phyloP scores from a whole-genome alignment of 2,113 vertebrate genomes.

The Dendrocopos noguchii region DNA sequence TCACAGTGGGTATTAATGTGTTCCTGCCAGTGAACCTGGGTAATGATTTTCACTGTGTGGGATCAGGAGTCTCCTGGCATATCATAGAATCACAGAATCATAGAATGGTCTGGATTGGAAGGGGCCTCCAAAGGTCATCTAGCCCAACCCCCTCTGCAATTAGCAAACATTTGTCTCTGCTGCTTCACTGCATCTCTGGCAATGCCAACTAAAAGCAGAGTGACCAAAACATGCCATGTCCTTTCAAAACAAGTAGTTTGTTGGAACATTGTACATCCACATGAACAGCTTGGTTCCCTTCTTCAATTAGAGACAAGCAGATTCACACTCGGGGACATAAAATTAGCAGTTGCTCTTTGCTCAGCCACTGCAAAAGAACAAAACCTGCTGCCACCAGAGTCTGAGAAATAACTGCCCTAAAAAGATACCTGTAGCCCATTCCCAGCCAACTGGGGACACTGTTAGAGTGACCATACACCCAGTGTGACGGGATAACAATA shows the following conservation, averaged over 20 bases:
- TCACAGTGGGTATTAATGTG: rapidly evolving
- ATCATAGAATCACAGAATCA: neutral
- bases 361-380: neutral
- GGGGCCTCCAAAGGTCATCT: too few relatives aligned
- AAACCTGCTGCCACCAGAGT: neutral
- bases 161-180: neutral
- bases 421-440: neutral
- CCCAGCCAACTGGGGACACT: neutral
- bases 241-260: neutral
- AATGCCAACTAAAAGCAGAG: neutral
- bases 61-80: neutral
- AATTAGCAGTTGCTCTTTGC: neutral
- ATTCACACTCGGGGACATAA: neutral
- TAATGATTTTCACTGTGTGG: rapidly evolving
- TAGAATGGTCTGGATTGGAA: too few relatives aligned
- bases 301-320: neutral
- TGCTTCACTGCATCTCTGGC: neutral
- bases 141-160: too few relatives aligned
- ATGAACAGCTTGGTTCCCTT: neutral
- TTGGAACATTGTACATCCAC: neutral
- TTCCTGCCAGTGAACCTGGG: neutral
- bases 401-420: neutral
- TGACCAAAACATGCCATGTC: neutral
- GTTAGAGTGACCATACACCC: neutral
- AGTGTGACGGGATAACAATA: neutral